Conservation (phyloP, 35 echinoderm and acorn worm species). For the Lytechinus variegatus region DNA sequence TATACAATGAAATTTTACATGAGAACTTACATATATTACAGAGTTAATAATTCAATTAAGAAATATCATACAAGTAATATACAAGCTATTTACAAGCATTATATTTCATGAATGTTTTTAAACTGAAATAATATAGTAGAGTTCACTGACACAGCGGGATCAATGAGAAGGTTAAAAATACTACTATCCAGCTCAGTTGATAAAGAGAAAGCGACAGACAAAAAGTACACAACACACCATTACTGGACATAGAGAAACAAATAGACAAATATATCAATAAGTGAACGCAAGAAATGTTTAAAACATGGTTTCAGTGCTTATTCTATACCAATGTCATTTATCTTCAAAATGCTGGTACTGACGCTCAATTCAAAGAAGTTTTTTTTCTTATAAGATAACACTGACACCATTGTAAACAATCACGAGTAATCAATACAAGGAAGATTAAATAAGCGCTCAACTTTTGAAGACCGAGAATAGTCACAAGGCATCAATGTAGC, state of each 20-base stretch:
- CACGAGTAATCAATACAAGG: not conserved
- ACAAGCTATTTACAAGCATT: not conserved
- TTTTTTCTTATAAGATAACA: not conserved
- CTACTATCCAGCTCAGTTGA: not conserved
- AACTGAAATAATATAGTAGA: not conserved
- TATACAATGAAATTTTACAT: not conserved
- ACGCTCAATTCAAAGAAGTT: not conserved
- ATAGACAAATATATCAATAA: not conserved
- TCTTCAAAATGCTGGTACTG: not conserved
- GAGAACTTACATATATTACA: not conserved
- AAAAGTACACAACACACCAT: not conserved
- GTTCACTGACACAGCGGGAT: not conserved
- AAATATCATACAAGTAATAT: not conserved
- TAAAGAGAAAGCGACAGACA: not conserved
- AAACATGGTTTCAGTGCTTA: too few species aligned
- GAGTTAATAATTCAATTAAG: not conserved
- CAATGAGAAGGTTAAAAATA: not conserved
- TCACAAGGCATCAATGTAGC: constrained; percentile 17
- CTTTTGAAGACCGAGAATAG: not conserved
- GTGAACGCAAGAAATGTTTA: too few species aligned
- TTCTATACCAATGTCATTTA: not conserved
- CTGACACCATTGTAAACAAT: not conserved
- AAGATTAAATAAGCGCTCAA: not conserved
- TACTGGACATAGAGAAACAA: not conserved
- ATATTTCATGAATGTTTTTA: not conserved